phyloP scores from a whole-genome alignment of 2,888 invertebrate genomes.

The Matsumyia berberina region DNA sequence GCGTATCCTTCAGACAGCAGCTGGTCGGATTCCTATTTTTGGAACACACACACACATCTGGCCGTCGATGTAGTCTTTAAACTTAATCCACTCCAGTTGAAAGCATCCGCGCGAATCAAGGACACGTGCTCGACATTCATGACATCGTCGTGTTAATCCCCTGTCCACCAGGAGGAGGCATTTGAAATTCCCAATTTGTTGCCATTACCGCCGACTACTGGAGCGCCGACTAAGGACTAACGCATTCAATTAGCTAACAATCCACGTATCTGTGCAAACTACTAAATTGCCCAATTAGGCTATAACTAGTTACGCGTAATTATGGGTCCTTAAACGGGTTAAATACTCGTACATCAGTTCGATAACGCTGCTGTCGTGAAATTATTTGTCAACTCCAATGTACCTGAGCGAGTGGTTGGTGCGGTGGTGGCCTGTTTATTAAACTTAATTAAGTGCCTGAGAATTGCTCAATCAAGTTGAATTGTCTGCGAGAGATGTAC shows the following conservation, averaged over 20 bases:
- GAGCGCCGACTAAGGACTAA: slow-evolving; percentile 8
- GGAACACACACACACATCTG: slow-evolving; percentile 1
- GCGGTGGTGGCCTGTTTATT: slow-evolving; percentile 24
- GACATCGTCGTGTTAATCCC: slow-evolving; percentile 1
- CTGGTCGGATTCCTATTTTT: slow-evolving; percentile 15
- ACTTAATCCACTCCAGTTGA: no score
- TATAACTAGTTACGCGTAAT: slow-evolving; percentile 60
- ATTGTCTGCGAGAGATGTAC: slow-evolving; percentile 18
- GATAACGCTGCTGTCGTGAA: slow-evolving; percentile 27
- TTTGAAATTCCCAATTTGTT: slow-evolving; percentile 25
- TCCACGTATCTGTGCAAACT: slow-evolving; percentile 60
- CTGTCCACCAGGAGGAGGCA: neutral
- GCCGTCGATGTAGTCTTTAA: neutral
- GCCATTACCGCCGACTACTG: neutral
- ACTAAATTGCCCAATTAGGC: slow-evolving; percentile 61
- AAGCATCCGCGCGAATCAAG: neutral
- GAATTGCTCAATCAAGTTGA: slow-evolving; percentile 58
- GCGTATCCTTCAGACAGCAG: slow-evolving; percentile 28
- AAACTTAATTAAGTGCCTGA: slow-evolving; percentile 55
- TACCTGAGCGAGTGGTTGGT: neutral
- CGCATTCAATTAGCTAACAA: slow-evolving; percentile 51
- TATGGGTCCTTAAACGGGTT: slow-evolving; percentile 52
- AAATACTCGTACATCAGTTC: slow-evolving; percentile 35
- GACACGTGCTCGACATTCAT: slow-evolving; percentile 5
- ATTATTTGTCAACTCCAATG: slow-evolving; percentile 25